A percentile compares a stretch with the other conserved stretches of the same genome.
These are phyloP conservation scores for Enteromius trimaculatus DNA, from an alignment of 2,797 vertebrate species.

Conservation along the genomic window DNA sequence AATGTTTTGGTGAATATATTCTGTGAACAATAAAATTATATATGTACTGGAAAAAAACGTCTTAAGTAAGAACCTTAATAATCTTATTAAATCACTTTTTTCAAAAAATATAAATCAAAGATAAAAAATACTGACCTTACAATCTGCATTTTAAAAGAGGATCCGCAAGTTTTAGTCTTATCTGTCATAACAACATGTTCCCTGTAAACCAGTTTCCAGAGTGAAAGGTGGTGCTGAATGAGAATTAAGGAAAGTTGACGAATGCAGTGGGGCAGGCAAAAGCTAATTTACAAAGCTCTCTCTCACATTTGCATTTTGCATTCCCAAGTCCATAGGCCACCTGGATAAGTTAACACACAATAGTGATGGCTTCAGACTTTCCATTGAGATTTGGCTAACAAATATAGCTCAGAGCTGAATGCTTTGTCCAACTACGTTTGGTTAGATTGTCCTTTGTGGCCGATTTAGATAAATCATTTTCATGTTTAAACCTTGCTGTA, in stretches of 20 bases:
- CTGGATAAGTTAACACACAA: slow-evolving; percentile 38
- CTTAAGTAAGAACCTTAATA: background rate
- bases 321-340: slow-evolving; percentile 32
- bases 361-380: slow-evolving; percentile 42
- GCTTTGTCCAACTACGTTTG: slow-evolving; percentile 16
- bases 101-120: background rate
- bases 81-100: background rate
- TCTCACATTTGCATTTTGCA: slow-evolving; percentile 54
- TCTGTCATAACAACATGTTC: slow-evolving; percentile 50
- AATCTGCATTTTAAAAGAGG: slow-evolving; percentile 46
- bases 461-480: background rate
- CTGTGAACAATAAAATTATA: background rate
- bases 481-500: background rate
- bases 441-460: background rate
- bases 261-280: slow-evolving; percentile 14
- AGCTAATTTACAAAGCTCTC: slow-evolving; percentile 54
- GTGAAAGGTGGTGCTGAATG: slow-evolving; percentile 42
- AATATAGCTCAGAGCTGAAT: slow-evolving; percentile 30
- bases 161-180: slow-evolving; percentile 29
- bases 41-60: background rate
- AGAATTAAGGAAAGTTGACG: slow-evolving; percentile 31
- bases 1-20: background rate
- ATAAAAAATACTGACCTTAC: slow-evolving; percentile 49
- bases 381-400: slow-evolving; percentile 58
- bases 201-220: slow-evolving; percentile 43